Percentiles rank a stretch among this genome's conserved stretches.
These are phyloP conservation scores for Hoplodrina ambigua DNA, from an alignment of 2,888 invertebrate species.

Conservation along the genomic window DNA sequence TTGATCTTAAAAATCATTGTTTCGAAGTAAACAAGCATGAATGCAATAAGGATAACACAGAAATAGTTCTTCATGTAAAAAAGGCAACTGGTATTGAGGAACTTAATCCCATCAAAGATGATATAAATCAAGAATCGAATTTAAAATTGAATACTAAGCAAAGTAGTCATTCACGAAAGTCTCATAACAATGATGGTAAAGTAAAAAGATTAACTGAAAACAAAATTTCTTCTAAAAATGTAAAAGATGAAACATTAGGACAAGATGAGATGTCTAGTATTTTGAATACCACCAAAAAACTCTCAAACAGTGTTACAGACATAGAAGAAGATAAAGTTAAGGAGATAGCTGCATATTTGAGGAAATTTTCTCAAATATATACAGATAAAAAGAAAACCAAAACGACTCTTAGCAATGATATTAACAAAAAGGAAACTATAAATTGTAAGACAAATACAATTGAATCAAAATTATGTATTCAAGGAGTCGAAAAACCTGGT, in stretches of 20 bases:
- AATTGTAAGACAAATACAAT: conserved; percentile 54
- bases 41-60: conserved; percentile 1
- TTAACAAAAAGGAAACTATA: conserved; percentile 37
- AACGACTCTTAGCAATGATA: conserved; percentile 23
- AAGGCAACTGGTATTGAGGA: conserved; percentile 16
- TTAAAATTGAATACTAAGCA: conserved; percentile 8
- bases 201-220: conserved; percentile 19
- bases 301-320: conserved; percentile 41
- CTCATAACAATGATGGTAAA: background rate
- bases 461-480: conserved; percentile 77
- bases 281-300: conserved; percentile 45
- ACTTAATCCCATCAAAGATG: conserved; percentile 15
- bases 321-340: conserved; percentile 60
- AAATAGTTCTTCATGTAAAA: conserved; percentile 14
- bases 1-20: conserved; percentile 10
- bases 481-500: conserved; percentile 84
- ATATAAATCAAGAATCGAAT: conserved; percentile 8
- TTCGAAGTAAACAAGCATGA: background rate
- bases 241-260: conserved; percentile 33
- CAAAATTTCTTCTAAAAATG: conserved; percentile 39
- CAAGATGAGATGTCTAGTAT: conserved; percentile 38
- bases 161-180: conserved; percentile 15
- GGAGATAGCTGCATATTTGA: conserved; percentile 70
- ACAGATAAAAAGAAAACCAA: conserved; percentile 53
- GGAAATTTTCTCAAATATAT: conserved; percentile 60